Evolutionary conservation across 1,140 invertebrate genomes (phyloP).

Genomic region (Heliothis subflexa): DNA sequence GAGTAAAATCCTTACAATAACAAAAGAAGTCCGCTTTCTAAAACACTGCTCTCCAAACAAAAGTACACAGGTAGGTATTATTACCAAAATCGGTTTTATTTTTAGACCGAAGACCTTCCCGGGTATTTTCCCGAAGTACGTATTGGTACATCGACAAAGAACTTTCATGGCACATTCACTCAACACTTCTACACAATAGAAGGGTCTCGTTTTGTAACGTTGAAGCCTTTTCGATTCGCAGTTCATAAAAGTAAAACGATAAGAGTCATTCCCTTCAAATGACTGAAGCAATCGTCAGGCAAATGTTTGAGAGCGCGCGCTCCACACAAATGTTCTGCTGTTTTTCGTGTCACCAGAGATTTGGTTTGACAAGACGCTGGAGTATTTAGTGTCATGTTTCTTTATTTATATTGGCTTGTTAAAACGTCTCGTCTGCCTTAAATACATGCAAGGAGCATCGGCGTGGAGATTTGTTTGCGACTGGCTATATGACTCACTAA

Average conservation of each 20-base stretch:
- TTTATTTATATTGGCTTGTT: slow-evolving; percentile 63
- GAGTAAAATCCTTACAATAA: slow-evolving; percentile 29
- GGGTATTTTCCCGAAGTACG: slow-evolving; percentile 52
- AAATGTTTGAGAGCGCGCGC: slow-evolving; percentile 62
- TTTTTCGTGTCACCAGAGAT: slow-evolving; percentile 70
- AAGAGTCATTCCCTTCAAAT: slow-evolving; percentile 76
- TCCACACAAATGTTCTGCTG: slow-evolving; percentile 54
- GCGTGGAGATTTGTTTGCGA: slow-evolving; percentile 72
- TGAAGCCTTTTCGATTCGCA: slow-evolving; percentile 77
- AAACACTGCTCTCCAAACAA: slow-evolving; percentile 27
- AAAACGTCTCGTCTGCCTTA: slow-evolving; percentile 58
- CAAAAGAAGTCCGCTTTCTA: slow-evolving; percentile 32
- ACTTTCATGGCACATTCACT: slow-evolving; percentile 67
- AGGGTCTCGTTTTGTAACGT: slow-evolving; percentile 72
- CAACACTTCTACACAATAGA: slow-evolving; percentile 70
- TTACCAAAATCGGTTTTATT: slow-evolving; percentile 44
- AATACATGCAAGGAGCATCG: slow-evolving; percentile 75
- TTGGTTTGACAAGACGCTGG: slow-evolving; percentile 59
- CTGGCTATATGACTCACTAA: slow-evolving; percentile 73
- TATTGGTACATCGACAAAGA: slow-evolving; percentile 67
- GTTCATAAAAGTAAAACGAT: slow-evolving; percentile 77
- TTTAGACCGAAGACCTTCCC: slow-evolving; percentile 21
- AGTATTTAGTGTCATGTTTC: slow-evolving; percentile 68
- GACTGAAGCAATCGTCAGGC: slow-evolving; percentile 70
- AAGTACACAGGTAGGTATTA: slow-evolving; percentile 28